phyloP scores from a whole-genome alignment of 2,797 vertebrate species.

The Anniella stebbinsi region DNA sequence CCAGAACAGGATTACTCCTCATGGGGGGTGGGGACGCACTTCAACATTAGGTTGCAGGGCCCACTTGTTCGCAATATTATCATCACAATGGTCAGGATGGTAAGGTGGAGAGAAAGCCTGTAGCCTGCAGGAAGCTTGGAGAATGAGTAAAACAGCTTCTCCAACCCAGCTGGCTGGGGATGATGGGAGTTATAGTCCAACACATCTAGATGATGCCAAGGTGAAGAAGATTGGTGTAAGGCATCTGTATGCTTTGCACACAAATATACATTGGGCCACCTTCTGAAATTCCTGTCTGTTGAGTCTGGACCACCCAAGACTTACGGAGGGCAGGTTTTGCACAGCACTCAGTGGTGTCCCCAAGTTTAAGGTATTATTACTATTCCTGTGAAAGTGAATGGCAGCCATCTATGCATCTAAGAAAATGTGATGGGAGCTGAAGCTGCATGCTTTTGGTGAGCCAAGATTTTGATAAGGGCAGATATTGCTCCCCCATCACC shows the following conservation, averaged over 20 bases:
- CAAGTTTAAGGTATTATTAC: not conserved
- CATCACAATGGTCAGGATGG: not conserved
- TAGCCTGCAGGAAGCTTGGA: not conserved
- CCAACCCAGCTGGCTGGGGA: not conserved
- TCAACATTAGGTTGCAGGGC: not conserved
- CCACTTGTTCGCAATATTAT: not conserved
- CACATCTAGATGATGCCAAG: not conserved
- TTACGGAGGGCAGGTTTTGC: not conserved
- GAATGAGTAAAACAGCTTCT: not conserved
- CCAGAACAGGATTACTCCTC: not conserved
- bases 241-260: not conserved
- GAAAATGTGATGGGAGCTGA: not conserved
- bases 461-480: no score
- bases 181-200: not conserved
- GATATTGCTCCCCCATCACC: not conserved
- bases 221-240: not conserved
- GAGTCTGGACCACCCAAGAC: not conserved
- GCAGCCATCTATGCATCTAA: not conserved
- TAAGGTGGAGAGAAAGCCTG: not conserved
- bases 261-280: not conserved
- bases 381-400: not conserved
- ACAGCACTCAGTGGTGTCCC: not conserved
- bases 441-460: not conserved
- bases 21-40: no score
- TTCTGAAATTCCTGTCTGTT: not conserved